Base-by-base conservation (phyloP, 2,113 vertebrate species). In the Mormoops blainvillei region DNA sequence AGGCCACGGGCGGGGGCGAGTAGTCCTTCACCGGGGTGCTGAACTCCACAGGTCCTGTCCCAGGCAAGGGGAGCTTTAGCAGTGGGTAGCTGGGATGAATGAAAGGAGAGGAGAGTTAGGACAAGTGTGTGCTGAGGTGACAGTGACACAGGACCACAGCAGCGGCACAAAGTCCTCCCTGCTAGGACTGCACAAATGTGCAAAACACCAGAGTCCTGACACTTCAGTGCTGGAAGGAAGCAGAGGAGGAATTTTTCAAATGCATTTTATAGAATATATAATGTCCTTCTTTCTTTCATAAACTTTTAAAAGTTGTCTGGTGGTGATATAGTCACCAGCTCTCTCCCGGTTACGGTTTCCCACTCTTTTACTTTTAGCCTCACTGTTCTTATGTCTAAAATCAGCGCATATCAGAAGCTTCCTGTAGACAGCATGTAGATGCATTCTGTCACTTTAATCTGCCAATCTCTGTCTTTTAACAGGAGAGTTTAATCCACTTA, bases 21-120 rank as follows among this genome's bases (percentile, higher is more conserved):
- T 99, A 99, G 96, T 99, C 99, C 98, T 99, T 99, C 95, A 99
- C 97, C 0, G 99, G 99, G 2, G 99, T 99, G 98, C 99, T 99
- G 98, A 99, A 99, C 97, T 99, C 99, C 97, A 99, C 99, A 0
- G 99, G 99, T 13, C 99, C 99, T 0, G 99, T 99, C 45, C 99
- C 99, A 0, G 99, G 99, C 95, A 99, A 97, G 0, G 99, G 99
- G 33, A 99, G 99, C 98, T 99, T 99, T 97, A 99, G 98, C 98
- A 99, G 98, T 0, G 99, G 99, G 97, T 98, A 99, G 96, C 99
- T 99, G 52, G 0, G 16, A 48, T 1, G 1, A 26, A 86, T 0
- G 92, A 5, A 0, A 92, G 36, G 56, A 78, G 52, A 89, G 33
- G 78, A 54, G 82, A 19, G 41, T 96, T 20, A 95, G 94, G 84